Percentiles rank a stretch among this genome's conserved stretches.
phyloP scores from a whole-genome alignment of 2,797 vertebrate genomes.

The Cynodonichthys magdalenae region DNA sequence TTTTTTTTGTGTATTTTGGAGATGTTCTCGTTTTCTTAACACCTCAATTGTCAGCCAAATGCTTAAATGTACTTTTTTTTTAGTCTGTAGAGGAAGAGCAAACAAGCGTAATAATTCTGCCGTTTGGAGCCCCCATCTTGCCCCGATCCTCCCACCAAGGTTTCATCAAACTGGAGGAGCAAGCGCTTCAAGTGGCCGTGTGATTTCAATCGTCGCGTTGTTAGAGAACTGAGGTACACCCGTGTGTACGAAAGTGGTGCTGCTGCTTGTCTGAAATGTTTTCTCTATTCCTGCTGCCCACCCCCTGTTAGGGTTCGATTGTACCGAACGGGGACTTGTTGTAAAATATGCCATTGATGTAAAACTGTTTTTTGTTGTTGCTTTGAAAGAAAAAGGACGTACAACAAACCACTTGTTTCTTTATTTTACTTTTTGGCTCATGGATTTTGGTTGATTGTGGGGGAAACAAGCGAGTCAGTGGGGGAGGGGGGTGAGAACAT shows the following conservation, averaged over 20 bases:
- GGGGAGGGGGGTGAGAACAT: constrained; percentile 47
- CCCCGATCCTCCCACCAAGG: constrained; percentile 23
- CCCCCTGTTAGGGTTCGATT: constrained; percentile 30
- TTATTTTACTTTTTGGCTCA: constrained; percentile 38
- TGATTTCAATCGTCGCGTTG: constrained; percentile 49
- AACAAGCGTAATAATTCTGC: constrained; percentile 34
- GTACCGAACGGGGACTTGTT: constrained; percentile 57
- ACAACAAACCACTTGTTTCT: constrained; percentile 40
- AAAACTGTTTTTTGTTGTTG: constrained; percentile 70
- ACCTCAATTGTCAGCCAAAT: constrained; percentile 40
- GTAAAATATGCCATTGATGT: constrained; percentile 71
- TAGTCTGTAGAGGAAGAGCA: constrained; percentile 22
- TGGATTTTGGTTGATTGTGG: constrained; percentile 28
- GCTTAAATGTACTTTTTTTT: constrained; percentile 39
- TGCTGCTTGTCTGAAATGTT: constrained; percentile 59
- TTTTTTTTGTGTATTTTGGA: constrained; percentile 49
- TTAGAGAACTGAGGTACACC: constrained; percentile 34
- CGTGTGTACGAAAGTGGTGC: constrained; percentile 41
- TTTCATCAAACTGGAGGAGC: constrained; percentile 19
- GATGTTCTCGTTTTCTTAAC: constrained; percentile 45
- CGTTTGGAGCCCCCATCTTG: constrained; percentile 12
- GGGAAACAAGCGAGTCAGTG: background rate
- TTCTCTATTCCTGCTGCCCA: constrained; percentile 44
- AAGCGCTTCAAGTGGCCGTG: constrained; percentile 30
- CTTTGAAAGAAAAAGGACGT: constrained; percentile 54